Evolutionary conservation across 2,888 invertebrate species (phyloP), one percentile per base, ranked within the genome.

Genomic region (Dicycla oo): DNA sequence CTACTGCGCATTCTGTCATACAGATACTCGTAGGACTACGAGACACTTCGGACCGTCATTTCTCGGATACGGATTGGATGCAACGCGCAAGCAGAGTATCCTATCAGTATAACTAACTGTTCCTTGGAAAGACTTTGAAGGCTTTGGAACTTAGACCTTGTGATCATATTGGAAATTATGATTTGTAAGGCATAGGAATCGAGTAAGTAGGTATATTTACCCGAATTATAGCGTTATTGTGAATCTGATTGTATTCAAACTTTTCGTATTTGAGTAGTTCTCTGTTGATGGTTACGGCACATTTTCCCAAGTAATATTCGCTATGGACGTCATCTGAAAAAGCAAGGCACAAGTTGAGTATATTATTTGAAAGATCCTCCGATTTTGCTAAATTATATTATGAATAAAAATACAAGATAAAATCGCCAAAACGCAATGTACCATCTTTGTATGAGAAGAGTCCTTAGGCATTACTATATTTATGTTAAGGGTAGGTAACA

Each of bases 221-320:
- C 69, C 43, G 43, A 34, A 69, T 3, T 20, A 43, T 1, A 20
- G 2, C 20, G 0, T 15, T 0, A 15, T 23, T 34, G 1, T 0
- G 0, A 20, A 69, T 6, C 10, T 69, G 7, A 6, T 34, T 0
- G 15, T 23, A 66, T 13, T 0, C 1, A 1, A 43, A 65, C 11
- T 26, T 26, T n/a, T 49, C 15, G 10, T 34, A 20, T 1, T 4
- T 7, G 10, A 69, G 1, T 20, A 45, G 23, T 7, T 5, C 0
- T 34, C 20, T 43, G 10, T 0, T 0, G 0, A 6, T 0, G 1
- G 26, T 7, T 11, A 15, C 1, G 13, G 26, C 0, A 70, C 70
- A 69, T 26, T 38, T 45, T 0, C 69, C 69, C 0, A 54, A 45
- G n/a, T 6, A 69, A 70, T 69, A 69, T 70, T 69, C 69, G n/a